phyloP scores from a whole-genome alignment of 2,888 invertebrate genomes.

The Ischnus inquisitorius region DNA sequence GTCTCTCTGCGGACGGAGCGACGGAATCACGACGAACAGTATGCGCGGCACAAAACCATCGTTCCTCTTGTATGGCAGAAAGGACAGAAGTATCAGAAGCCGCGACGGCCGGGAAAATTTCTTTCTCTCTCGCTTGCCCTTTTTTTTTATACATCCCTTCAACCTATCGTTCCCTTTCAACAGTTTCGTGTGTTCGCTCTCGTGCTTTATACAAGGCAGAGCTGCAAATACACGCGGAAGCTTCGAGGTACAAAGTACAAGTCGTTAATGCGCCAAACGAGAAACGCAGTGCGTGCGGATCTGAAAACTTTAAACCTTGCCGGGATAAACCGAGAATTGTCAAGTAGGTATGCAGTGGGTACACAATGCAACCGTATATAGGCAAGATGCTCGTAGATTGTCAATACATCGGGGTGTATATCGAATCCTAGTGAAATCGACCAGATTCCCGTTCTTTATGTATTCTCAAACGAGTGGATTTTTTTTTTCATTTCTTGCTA shows the following conservation, averaged over 20 bases:
- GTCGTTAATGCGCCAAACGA: slow-evolving; percentile 42
- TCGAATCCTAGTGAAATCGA: slow-evolving; percentile 12
- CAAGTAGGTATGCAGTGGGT: slow-evolving; percentile 22
- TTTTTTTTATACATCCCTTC: slow-evolving; percentile 32
- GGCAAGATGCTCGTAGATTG: slow-evolving; percentile 18
- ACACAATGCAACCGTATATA: slow-evolving; percentile 23
- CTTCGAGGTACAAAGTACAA: slow-evolving; percentile 40
- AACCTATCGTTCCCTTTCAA: slow-evolving; percentile 44
- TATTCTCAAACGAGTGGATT: slow-evolving; percentile 52
- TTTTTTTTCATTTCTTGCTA: slow-evolving; percentile 60
- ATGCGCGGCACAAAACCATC: slow-evolving; percentile 32
- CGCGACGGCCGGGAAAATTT: slow-evolving; percentile 19
- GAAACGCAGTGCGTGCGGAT: slow-evolving; percentile 21
- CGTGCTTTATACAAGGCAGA: slow-evolving; percentile 13
- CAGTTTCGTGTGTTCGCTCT: slow-evolving; percentile 32
- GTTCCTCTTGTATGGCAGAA: slow-evolving; percentile 15
- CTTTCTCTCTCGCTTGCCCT: slow-evolving; percentile 22
- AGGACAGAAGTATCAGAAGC: slow-evolving; percentile 14
- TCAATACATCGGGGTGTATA: slow-evolving; percentile 6
- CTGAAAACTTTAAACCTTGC: slow-evolving; percentile 58
- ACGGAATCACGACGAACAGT: slow-evolving; percentile 48
- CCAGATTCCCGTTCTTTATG: slow-evolving; percentile 9
- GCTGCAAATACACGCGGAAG: slow-evolving; percentile 42
- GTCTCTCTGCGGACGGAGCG: slow-evolving; percentile 36
- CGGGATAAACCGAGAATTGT: slow-evolving; percentile 64